These are phyloP conservation scores for Furnarius figulus DNA, from an alignment of 2,113 vertebrate species.

Conservation along the genomic window DNA sequence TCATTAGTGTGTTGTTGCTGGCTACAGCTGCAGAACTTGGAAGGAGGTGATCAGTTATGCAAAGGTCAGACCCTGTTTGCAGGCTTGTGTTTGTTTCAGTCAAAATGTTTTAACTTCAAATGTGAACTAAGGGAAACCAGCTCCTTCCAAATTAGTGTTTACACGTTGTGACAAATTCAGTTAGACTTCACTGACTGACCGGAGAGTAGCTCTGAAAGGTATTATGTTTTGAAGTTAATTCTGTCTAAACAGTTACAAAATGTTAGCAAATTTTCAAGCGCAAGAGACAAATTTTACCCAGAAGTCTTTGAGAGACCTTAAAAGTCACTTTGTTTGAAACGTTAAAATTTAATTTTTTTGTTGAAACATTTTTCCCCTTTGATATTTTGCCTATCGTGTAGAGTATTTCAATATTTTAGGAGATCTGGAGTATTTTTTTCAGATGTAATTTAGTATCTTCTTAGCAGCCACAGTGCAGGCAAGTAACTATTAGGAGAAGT, in stretches of 20 bases:
- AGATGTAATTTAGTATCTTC: not conserved
- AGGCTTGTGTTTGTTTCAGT: not conserved
- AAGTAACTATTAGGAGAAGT: not conserved
- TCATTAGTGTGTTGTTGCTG: not conserved
- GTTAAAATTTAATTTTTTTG: not conserved
- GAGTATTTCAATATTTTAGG: not conserved
- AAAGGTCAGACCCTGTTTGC: not conserved
- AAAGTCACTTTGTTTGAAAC: not conserved
- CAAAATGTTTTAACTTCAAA: constrained; percentile 28
- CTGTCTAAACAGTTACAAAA: not conserved
- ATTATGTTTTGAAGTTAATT: not conserved
- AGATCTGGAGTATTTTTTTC: not conserved
- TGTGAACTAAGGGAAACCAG: not conserved
- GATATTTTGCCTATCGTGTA: not conserved
- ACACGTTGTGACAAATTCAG: not conserved
- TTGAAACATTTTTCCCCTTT: not conserved
- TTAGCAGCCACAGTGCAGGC: not conserved
- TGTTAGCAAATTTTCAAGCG: constrained; percentile 23
- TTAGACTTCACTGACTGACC: not conserved
- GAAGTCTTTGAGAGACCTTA: not conserved
- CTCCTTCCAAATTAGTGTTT: not conserved
- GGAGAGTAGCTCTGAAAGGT: constrained; percentile 12
- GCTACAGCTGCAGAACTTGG: not conserved
- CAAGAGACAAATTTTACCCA: not conserved
- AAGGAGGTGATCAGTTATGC: not conserved